phyloP scores from a whole-genome alignment of 2,797 vertebrate species.

The Delichon dasypus region DNA sequence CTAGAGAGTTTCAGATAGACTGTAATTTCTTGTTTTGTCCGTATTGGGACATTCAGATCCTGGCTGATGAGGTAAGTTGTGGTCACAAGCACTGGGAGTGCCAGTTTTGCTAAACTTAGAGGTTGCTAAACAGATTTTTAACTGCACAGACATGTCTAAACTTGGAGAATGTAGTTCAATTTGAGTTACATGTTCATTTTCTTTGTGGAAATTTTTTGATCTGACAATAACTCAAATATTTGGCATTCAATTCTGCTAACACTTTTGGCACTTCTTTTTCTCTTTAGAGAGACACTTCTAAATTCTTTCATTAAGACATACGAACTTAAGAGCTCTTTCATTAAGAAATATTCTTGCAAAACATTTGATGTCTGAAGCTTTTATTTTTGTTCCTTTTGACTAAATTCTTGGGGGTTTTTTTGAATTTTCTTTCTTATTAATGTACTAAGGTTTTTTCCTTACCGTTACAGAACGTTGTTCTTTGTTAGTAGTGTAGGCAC shows the following conservation, averaged over 20 bases:
- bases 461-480: not conserved
- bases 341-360: not conserved
- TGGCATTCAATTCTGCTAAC: not conserved
- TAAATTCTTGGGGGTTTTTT: not conserved
- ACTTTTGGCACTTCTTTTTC: not conserved
- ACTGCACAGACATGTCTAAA: slow-evolving; percentile 3
- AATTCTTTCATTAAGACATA: not conserved
- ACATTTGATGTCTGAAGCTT: not conserved
- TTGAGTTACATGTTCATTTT: not conserved
- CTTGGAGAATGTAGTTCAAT: not conserved
- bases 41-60: slow-evolving; percentile 16
- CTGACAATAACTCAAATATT: not conserved
- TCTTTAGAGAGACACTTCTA: not conserved
- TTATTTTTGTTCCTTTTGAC: not conserved
- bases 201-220: slow-evolving; percentile 12
- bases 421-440: not conserved
- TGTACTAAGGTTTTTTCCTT: not conserved
- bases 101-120: slow-evolving; percentile 22
- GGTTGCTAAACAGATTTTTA: slow-evolving; percentile 17
- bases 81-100: not conserved
- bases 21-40: not conserved
- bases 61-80: slow-evolving; percentile 11
- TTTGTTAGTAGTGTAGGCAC: not conserved
- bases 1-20: not conserved
- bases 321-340: not conserved